Conservation (phyloP, 2,113 vertebrate species). For the Aegithalos caudatus region DNA sequence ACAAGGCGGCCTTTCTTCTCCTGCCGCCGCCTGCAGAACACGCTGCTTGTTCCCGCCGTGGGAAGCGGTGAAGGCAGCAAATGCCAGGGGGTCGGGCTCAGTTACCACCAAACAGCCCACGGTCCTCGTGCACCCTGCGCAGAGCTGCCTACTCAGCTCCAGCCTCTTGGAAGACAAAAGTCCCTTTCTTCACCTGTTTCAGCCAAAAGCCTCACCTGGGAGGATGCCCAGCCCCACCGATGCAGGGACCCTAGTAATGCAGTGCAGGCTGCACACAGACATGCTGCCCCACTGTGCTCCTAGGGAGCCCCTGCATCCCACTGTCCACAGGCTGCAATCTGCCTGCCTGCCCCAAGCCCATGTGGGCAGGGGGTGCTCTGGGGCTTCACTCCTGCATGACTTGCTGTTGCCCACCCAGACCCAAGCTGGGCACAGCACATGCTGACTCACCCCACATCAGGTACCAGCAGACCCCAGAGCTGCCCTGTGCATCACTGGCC, state of each 20-base stretch:
- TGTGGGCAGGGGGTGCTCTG: fast-evolving
- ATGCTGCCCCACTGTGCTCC: fast-evolving
- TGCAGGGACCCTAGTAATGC: not conserved
- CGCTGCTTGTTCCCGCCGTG: constrained; percentile 54
- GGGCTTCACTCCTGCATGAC: not conserved
- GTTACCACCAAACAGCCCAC: not conserved
- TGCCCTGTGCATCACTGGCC: fast-evolving
- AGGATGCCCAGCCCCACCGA: not conserved
- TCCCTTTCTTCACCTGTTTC: not conserved
- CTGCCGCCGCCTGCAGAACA: constrained; percentile 30
- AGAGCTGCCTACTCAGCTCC: not conserved
- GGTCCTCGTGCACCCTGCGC: not conserved
- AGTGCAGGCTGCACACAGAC: fast-evolving
- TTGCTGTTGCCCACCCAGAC: not conserved
- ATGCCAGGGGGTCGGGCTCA: constrained; percentile 53
- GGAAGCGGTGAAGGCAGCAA: constrained; percentile 37
- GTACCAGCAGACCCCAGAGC: not conserved
- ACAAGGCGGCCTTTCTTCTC: constrained; percentile 68
- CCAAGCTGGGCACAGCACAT: fast-evolving
- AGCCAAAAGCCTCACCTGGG: constrained; percentile 40
- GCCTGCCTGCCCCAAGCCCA: not conserved
- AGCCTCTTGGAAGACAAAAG: not conserved
- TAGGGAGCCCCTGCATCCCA: fast-evolving
- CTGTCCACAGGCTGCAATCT: not conserved
- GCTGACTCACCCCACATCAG: not conserved